Conservation (phyloP, 2,888 invertebrate genomes). For the Lypha dubia region DNA sequence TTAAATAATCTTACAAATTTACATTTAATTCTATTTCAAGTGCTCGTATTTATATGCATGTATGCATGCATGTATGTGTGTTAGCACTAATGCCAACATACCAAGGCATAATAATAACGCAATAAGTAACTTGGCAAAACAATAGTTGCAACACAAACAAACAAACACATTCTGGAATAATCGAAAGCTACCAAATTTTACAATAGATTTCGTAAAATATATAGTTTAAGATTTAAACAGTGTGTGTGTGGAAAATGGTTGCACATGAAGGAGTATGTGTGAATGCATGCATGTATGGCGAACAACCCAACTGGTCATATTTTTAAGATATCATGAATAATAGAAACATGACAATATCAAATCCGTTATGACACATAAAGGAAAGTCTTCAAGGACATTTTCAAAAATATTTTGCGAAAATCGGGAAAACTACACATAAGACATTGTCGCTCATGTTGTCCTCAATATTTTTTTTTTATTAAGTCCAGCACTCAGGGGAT, state of each 20-base stretch:
- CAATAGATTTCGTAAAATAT: slow-evolving; percentile 51
- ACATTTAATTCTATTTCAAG: neutral
- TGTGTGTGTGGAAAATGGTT: neutral
- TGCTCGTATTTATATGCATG: neutral
- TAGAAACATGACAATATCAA: too few species aligned
- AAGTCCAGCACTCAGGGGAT: too few species aligned
- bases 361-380: too few species aligned
- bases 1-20: neutral
- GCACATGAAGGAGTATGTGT: neutral
- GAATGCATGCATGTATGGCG: neutral
- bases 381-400: too few species aligned
- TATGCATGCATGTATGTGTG: neutral
- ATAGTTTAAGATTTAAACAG: slow-evolving; percentile 51
- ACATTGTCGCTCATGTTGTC: too few species aligned
- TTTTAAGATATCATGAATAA: too few species aligned
- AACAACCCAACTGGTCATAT: neutral
- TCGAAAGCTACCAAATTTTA: slow-evolving; percentile 2
- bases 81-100: neutral
- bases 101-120: neutral
- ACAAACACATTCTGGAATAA: slow-evolving; percentile 12
- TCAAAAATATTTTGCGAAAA: too few species aligned
- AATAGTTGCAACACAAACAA: neutral
- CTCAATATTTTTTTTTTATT: too few species aligned
- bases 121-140: slow-evolving; percentile 25
- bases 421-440: too few species aligned